Base-by-base conservation (phyloP, 1,140 invertebrate species). In the Pseudomyrmex concolor region DNA sequence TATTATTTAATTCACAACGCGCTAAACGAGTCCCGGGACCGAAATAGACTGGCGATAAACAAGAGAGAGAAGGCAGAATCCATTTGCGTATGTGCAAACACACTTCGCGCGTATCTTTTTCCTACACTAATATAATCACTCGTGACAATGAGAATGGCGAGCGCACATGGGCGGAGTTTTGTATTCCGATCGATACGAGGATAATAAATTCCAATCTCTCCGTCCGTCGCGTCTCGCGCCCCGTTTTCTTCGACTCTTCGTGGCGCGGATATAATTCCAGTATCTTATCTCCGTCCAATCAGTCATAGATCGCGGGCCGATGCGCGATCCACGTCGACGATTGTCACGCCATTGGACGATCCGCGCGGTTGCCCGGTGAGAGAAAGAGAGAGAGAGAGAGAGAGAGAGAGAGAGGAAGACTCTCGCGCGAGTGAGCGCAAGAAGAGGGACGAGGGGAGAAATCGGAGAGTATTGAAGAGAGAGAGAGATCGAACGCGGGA, bases 271-370 rank as follows among this genome's bases (percentile, higher is more conserved):
- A 34, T 34, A 85, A 82, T 80, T 73, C 54, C 83, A 34, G 22
- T 13, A 19, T 50, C 59, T 60, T 84, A 80, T 84, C 76, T 80
- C 76, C 54, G 48, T 9, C 50, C 64, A 80, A 84, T 84, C 74
- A 63, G 64, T 81, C 55, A 67, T 80, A 80, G 74, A 84, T 84
- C 74, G 50, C 66, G 66, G 67, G 34, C 76, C 67, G 67, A 66
- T 78, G 51, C 50, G 59, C 50, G 22, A 59, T 63, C n/a, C 51
- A 74, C 62, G 51, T 22, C 22, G n/a, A 22, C 22, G 63, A 82
- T 43, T 62, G 68, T 72, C 67, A 82, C 76, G 76, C 57, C 43
- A 70, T 70, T 78, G 76, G 43, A 76, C 66, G 80, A 0, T 34
- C 34, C 17, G 15, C 17, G 15, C 55, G 25, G 19, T 57, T 3